Percentiles rank a stretch among this genome's conserved stretches.
Evolutionary conservation across 2,888 invertebrate species (phyloP).

Genomic region (Gastracanthus pulcherrimus): DNA sequence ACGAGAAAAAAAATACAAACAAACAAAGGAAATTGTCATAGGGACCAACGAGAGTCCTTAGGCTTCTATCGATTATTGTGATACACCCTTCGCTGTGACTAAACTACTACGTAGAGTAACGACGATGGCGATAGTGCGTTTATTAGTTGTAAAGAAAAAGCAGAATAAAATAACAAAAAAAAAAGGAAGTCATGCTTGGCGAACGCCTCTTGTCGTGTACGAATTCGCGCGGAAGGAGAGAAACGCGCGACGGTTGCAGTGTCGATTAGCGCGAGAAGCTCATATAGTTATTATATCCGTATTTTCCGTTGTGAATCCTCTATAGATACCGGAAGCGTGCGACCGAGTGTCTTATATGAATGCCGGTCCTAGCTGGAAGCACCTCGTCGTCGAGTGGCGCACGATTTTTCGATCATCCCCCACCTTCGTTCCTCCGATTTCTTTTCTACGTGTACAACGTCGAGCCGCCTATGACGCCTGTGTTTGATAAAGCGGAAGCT

Average conservation of each 20-base stretch:
- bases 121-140: conserved; percentile 36
- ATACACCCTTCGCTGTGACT: conserved; percentile 50
- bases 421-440: too few species aligned
- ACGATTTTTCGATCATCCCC: too few species aligned
- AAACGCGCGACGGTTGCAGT: conserved; percentile 11
- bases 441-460: too few species aligned
- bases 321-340: too few species aligned
- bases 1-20: neutral
- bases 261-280: conserved; percentile 24
- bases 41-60: conserved; percentile 45
- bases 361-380: too few species aligned
- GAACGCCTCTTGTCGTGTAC: too few species aligned
- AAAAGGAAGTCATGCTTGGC: neutral
- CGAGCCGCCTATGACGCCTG: too few species aligned
- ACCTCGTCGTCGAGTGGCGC: too few species aligned
- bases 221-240: too few species aligned
- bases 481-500: too few species aligned
- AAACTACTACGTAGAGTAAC: conserved; percentile 25
- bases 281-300: neutral
- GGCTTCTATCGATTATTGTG: conserved; percentile 47
- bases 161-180: neutral
- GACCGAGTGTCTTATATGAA: too few species aligned
- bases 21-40: conserved; percentile 30
- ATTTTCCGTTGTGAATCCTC: too few species aligned
- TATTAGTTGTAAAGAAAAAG: conserved; percentile 28